phyloP scores from a whole-genome alignment of 2,797 vertebrate genomes.

The Lophius americanus region DNA sequence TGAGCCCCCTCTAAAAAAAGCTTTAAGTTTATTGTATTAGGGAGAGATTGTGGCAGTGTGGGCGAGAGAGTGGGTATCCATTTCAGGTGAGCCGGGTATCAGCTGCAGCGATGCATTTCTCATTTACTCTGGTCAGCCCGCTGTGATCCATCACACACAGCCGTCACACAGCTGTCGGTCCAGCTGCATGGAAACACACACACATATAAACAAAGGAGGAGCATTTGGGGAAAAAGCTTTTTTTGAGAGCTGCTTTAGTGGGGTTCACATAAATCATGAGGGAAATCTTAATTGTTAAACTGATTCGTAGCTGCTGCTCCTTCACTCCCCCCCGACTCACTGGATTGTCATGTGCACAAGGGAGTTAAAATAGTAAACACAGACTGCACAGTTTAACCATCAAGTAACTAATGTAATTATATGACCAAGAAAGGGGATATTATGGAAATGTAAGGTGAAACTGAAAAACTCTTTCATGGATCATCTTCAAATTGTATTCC shows the following conservation, averaged over 20 bases:
- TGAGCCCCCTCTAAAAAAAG: slow-evolving; percentile 57
- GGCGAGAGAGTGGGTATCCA: slow-evolving; percentile 38
- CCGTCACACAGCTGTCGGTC: slow-evolving; percentile 55
- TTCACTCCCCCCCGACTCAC: slow-evolving; percentile 11
- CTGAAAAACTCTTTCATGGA: neutral
- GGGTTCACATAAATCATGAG: slow-evolving; percentile 32
- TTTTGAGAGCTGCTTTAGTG: slow-evolving; percentile 35
- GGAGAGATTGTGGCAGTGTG: slow-evolving; percentile 37
- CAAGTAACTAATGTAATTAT: slow-evolving; percentile 1
- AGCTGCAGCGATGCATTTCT: slow-evolving; percentile 65
- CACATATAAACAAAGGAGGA: neutral
- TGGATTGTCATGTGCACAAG: slow-evolving; percentile 14
- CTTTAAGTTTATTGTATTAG: slow-evolving; percentile 60
- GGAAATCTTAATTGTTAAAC: slow-evolving; percentile 49
- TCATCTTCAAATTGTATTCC: too few species aligned
- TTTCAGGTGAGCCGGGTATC: slow-evolving; percentile 62
- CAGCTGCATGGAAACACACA: slow-evolving; percentile 40
- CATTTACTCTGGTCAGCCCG: slow-evolving; percentile 66
- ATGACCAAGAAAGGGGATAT: slow-evolving; percentile 33
- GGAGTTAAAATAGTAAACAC: slow-evolving; percentile 40
- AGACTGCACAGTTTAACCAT: slow-evolving; percentile 4
- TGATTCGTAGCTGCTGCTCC: slow-evolving; percentile 33
- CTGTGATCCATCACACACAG: slow-evolving; percentile 69
- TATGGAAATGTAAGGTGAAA: neutral
- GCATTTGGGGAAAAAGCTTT: slow-evolving; percentile 34